These are phyloP conservation scores for Drosophila pectinifera DNA, from an alignment of 1,140 invertebrate genomes.

Conservation along the genomic window DNA sequence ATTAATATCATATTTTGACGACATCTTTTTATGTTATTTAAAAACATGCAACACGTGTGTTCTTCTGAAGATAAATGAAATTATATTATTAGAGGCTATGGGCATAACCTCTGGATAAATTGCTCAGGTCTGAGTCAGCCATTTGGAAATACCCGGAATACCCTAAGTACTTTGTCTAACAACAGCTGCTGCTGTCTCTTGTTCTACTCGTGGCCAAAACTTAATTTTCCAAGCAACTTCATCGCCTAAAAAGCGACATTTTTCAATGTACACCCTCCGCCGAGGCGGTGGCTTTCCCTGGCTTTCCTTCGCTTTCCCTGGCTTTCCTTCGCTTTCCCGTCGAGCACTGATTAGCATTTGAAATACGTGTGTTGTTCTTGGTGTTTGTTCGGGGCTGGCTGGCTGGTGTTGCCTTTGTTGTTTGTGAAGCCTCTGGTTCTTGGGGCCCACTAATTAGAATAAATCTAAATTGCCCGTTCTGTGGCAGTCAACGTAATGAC, in stretches of 20 bases:
- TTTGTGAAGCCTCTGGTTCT: conserved; percentile 12
- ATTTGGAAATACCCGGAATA: not conserved
- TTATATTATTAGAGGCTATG: not conserved
- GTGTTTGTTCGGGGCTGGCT: not conserved
- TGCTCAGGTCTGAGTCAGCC: not conserved
- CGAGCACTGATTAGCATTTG: conserved; percentile 73
- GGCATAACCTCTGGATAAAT: not conserved
- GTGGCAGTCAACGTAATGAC: conserved; percentile 79
- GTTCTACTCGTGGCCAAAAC: conserved; percentile 45
- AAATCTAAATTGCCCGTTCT: conserved; percentile 81
- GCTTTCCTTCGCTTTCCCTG: not conserved
- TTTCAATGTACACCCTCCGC: conserved; percentile 54
- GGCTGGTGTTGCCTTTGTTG: conserved; percentile 24
- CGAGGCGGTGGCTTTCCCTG: not conserved
- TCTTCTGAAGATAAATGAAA: not conserved
- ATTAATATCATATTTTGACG: no score
- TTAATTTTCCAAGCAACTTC: conserved; percentile 78
- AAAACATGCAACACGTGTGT: not conserved
- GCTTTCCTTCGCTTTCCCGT: not conserved
- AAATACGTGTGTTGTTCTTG: conserved; percentile 49
- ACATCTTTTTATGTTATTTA: no score
- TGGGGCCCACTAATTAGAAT: conserved; percentile 71
- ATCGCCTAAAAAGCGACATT: conserved; percentile 73
- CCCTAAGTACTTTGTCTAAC: conserved; percentile 35
- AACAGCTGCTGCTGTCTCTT: conserved; percentile 64